A percentile compares a stretch with the other conserved stretches of the same genome.
Conservation (phyloP, 1,140 invertebrate genomes). For the Rhopalosiphum maidis region DNA sequence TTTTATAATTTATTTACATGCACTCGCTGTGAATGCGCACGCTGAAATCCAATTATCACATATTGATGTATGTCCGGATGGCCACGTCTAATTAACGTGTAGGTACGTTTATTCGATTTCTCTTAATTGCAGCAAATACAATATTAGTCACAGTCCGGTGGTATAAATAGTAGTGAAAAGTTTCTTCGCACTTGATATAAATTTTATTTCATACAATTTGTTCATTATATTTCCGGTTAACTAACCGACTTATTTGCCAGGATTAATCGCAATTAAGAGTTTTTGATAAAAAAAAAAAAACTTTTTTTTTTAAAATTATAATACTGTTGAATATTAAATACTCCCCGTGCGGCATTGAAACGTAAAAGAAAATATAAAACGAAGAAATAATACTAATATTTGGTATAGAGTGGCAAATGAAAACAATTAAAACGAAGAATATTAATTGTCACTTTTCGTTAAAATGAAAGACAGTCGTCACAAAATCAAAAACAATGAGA, state of each 20-base stretch:
- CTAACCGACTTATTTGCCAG: background rate
- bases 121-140: slow-evolving; percentile 7
- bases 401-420: background rate
- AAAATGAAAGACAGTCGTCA: background rate
- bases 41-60: background rate
- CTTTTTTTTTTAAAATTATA: background rate
- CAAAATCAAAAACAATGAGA: background rate
- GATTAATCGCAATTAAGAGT: background rate
- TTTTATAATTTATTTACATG: background rate
- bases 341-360: background rate
- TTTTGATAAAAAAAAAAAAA: background rate
- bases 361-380: background rate
- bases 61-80: background rate
- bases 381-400: background rate
- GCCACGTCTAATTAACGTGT: background rate
- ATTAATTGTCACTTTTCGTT: background rate
- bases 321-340: background rate
- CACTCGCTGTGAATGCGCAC: background rate
- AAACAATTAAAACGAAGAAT: background rate
- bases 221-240: background rate
- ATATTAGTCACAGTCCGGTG: background rate
- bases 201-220: background rate
- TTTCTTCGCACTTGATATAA: background rate
- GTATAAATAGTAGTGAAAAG: background rate
- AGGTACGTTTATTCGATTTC: background rate